phyloP scores from a whole-genome alignment of 2,888 invertebrate species.

The Cephus pulcher region DNA sequence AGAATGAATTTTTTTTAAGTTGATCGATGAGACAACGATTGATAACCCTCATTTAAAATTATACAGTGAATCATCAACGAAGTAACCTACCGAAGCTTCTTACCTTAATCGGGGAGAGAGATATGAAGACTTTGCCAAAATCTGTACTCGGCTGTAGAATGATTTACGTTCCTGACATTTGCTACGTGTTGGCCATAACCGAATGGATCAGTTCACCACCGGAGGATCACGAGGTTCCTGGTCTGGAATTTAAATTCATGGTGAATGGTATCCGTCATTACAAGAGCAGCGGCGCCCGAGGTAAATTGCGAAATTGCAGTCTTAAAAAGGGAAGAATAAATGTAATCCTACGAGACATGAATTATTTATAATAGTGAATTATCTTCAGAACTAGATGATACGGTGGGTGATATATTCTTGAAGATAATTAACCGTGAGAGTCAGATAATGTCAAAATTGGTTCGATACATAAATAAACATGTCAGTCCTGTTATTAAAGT shows the following conservation, averaged over 20 bases:
- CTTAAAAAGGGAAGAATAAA: neutral
- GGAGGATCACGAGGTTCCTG: slow-evolving; percentile 72
- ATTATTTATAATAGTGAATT: neutral
- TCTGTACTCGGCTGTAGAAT: slow-evolving; percentile 77
- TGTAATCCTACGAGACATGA: neutral
- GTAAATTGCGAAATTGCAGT: slow-evolving; percentile 55
- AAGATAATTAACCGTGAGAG: slow-evolving; percentile 86
- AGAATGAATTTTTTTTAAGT: slow-evolving; percentile 19
- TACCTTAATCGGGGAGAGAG: slow-evolving; percentile 78
- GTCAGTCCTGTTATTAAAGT: slow-evolving; percentile 70
- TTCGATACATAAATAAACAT: slow-evolving; percentile 73
- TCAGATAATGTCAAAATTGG: slow-evolving; percentile 78
- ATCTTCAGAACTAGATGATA: slow-evolving; percentile 76
- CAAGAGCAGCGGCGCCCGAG: slow-evolving; percentile 76
- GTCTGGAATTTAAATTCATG: slow-evolving; percentile 79
- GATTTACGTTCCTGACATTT: slow-evolving; percentile 80
- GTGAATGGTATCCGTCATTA: slow-evolving; percentile 77
- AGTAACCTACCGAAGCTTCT: slow-evolving; percentile 79
- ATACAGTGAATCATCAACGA: slow-evolving; percentile 76
- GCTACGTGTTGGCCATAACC: slow-evolving; percentile 83
- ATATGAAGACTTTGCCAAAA: slow-evolving; percentile 74
- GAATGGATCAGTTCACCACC: slow-evolving; percentile 69
- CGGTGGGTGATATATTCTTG: slow-evolving; percentile 82
- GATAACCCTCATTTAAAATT: neutral
- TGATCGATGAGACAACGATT: too few species aligned